A percentile compares a stretch with the other conserved stretches of the same genome.
Conservation (phyloP, 2,113 vertebrate genomes). For the Tenebrosternarchus preto region DNA sequence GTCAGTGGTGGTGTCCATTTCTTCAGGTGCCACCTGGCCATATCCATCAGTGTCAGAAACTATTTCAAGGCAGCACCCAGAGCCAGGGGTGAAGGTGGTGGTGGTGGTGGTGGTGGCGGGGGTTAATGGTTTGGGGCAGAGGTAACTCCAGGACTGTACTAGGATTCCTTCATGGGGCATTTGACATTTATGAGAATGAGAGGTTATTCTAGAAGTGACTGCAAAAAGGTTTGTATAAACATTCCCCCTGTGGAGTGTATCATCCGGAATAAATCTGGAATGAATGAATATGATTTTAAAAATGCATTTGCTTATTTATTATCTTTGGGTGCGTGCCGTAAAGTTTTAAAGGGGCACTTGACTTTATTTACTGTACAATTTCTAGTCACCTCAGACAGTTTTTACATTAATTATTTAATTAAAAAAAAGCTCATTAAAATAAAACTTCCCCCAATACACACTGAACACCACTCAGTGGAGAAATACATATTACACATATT, state of each 20-base stretch:
- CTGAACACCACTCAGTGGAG: no score
- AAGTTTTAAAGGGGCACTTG: background rate
- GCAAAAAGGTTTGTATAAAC: slow-evolving; percentile 6
- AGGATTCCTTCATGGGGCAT: slow-evolving; percentile 67
- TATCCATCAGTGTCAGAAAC: slow-evolving; percentile 77
- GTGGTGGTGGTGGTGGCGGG: slow-evolving; percentile 64
- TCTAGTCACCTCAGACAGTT: no score
- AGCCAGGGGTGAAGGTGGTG: slow-evolving; percentile 67
- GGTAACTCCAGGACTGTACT: slow-evolving; percentile 68
- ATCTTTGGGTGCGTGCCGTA: background rate
- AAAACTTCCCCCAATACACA: no score
- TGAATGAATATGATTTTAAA: no score
- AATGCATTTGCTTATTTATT: background rate
- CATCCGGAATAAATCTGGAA: no score
- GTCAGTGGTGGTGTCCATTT: slow-evolving; percentile 72
- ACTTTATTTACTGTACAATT: no score
- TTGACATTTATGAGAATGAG: slow-evolving; percentile 54
- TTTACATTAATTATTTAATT: no score
- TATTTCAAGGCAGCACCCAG: slow-evolving; percentile 62
- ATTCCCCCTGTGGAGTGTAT: slow-evolving; percentile 29
- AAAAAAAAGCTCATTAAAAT: no score
- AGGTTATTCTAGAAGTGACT: slow-evolving; percentile 55
- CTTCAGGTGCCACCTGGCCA: slow-evolving; percentile 81
- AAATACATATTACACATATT: no score
- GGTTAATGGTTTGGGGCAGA: slow-evolving; percentile 61